Evolutionary conservation across 1,140 invertebrate genomes (phyloP), one percentile per base, ranked within the genome.

Genomic region (Tetraneura akinire): DNA sequence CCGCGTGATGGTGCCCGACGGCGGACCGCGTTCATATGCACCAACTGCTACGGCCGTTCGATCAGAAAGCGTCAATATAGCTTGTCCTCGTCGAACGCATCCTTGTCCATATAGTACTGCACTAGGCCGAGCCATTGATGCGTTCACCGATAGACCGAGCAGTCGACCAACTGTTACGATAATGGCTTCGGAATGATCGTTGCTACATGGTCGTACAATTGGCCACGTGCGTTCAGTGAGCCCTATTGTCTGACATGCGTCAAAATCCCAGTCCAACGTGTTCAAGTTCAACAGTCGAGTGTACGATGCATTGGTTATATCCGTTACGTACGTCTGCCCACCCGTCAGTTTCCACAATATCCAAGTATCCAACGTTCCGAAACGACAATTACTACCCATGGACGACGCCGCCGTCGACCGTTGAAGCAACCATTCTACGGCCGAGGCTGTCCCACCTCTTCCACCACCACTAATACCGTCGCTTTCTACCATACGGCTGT

Each of bases 281-380:
- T 47, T 0, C 70, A 73, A 8, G 23, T 47, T 9, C 70, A 73
- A 18, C 16, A 73, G 47, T 8, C 70, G 13, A 0, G 70, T 73
- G 26, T 55, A 32, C 5, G 70, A 73, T 1, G 70, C 70, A 10
- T 73, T 73, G 1, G 70, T 73, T 29, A 55, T 23, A 8, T 73
- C 70, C 3, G 70, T 73, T 1, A 3, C 18, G 70, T 73, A 73
- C 26, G 26, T 51, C 3, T 55, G 1, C 0, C 70, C 70, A 26
- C 1, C 23, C 23, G 70, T 73, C 16, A 55, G 70, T 23, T 53
- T 73, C 70, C 70, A 73, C 47, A 32, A 18, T 9, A 53, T 21
- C 70, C 70, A 73, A 49, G 70, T 16, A 29, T 74, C 71, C 29
- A 53, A 8, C 18, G 51, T 42, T n/a, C 71, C 71, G 1, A 57